Evolutionary conservation across 2,888 invertebrate species (phyloP), one percentile per base, ranked within the genome.

Genomic region (Leptinotarsa rubiginosa): DNA sequence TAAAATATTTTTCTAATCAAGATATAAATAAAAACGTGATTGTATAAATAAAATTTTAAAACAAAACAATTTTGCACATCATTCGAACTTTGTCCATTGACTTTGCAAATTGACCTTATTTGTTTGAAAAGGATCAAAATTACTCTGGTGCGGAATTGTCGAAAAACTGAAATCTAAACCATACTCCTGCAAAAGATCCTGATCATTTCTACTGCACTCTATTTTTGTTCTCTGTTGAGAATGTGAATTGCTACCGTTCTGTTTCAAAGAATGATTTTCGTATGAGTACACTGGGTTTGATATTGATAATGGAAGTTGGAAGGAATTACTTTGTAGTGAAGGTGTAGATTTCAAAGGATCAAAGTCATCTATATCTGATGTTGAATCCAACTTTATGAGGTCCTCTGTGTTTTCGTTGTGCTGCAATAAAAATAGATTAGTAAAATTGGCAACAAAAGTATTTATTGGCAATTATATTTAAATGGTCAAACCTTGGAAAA

Each of bases 101-200:
- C 88, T 89, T 83, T 90, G 89, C 47, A 88, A 86, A 79, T 89
- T 89, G 79, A 89, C 88, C 81, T 88, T 87, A 74, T 86, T 84
- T 67, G 85, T 85, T 71, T 78, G 75, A 62, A 84, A 84, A 13
- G 81, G 86, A 85, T 88, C 84, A 85, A 88, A 79, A 84, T 79
- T 70, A 73, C 80, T 74, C 65, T 74, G 76, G 70, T 81, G 77
- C 49, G 74, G 72, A 84, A 85, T 67, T 47, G 56, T 76, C 22
- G 81, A 75, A 73, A 83, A 83, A 69, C 91, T 89, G 85, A 94
- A 93, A 87, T 94, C 92, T 79, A 94, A 88, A 70, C 94, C 94
- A 83, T 94, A 94, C 82, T 94, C 94, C 82, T 92, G 91, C 78
- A 94, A 89, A 72, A 94, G 89, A 84, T 93, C 93, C 83, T 91